phyloP scores from a whole-genome alignment of 2,113 vertebrate species.

The Jaculus jaculus region DNA sequence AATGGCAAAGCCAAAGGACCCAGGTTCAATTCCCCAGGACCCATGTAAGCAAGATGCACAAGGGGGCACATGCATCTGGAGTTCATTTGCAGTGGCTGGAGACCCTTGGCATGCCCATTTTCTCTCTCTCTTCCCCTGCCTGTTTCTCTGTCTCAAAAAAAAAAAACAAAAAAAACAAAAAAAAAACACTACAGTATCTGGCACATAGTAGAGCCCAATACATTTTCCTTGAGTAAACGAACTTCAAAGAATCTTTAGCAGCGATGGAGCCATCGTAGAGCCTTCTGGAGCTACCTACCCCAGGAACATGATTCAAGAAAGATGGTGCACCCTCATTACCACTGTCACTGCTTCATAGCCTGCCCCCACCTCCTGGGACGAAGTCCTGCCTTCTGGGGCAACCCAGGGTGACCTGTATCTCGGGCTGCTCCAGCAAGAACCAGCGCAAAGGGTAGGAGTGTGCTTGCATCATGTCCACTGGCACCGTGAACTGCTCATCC shows the following conservation, averaged over 20 bases:
- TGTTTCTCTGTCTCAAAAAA: too few relatives aligned
- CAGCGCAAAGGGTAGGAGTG: conserved; percentile 90
- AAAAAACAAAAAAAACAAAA: too few relatives aligned
- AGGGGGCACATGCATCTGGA: too few relatives aligned
- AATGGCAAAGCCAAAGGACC: too few relatives aligned
- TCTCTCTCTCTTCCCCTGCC: too few relatives aligned
- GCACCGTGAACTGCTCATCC: conserved; percentile 86
- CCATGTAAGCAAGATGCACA: too few relatives aligned
- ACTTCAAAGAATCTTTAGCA: background rate
- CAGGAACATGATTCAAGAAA: background rate
- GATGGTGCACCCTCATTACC: background rate
- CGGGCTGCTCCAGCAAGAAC: conserved; percentile 87
- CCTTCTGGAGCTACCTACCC: background rate
- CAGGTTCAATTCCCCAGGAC: too few relatives aligned
- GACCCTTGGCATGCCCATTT: too few relatives aligned
- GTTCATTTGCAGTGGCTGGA: too few relatives aligned
- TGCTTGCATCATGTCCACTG: conserved; percentile 95
- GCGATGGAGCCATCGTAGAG: background rate
- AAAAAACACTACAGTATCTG: too few relatives aligned
- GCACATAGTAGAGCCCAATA: too few relatives aligned
- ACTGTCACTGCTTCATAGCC: background rate
- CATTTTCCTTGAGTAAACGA: background rate
- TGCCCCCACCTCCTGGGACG: background rate
- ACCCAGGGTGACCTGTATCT: conserved; percentile 87
- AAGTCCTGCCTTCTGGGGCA: background rate